These are phyloP conservation scores for Drosophila truncata DNA, from an alignment of 1,140 invertebrate genomes.

Conservation along the genomic window DNA sequence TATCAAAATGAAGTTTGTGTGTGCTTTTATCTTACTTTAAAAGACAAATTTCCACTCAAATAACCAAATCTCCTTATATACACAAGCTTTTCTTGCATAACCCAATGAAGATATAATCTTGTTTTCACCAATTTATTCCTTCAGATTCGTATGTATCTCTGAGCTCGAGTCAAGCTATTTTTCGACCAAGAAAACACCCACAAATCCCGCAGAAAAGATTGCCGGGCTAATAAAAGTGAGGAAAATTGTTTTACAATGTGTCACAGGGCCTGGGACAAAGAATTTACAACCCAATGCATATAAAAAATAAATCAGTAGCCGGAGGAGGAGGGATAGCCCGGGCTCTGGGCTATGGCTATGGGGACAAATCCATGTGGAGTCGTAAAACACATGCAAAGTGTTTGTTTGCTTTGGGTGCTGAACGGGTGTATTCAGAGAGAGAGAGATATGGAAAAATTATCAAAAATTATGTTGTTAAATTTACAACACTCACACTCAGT, in stretches of 20 bases:
- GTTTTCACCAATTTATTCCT: slow-evolving; percentile 11
- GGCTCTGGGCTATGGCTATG: slow-evolving; percentile 5
- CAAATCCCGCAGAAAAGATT: slow-evolving; percentile 38
- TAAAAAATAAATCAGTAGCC: slow-evolving; percentile 65
- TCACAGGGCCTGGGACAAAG: slow-evolving; percentile 48
- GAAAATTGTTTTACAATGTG: slow-evolving; percentile 77
- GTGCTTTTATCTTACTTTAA: background rate
- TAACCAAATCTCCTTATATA: slow-evolving; percentile 5
- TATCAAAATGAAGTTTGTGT: slow-evolving; percentile 1
- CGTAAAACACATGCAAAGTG: slow-evolving; percentile 79
- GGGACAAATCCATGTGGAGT: slow-evolving; percentile 66
- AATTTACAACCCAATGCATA: slow-evolving; percentile 58
- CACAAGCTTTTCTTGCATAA: background rate
- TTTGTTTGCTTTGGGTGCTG: slow-evolving; percentile 25
- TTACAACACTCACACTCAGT: slow-evolving; percentile 66
- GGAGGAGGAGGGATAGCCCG: slow-evolving; percentile 3
- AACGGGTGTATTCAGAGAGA: background rate
- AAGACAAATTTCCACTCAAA: slow-evolving; percentile 11
- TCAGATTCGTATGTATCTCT: background rate
- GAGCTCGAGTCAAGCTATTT: slow-evolving; percentile 16
- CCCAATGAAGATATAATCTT: slow-evolving; percentile 19
- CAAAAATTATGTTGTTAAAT: slow-evolving; percentile 83
- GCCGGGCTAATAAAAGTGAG: slow-evolving; percentile 47
- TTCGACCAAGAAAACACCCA: slow-evolving; percentile 15
- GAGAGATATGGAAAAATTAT: slow-evolving; percentile 65